These are phyloP conservation scores for Lophius piscatorius DNA, from an alignment of 2,113 vertebrate genomes.

Conservation along the genomic window DNA sequence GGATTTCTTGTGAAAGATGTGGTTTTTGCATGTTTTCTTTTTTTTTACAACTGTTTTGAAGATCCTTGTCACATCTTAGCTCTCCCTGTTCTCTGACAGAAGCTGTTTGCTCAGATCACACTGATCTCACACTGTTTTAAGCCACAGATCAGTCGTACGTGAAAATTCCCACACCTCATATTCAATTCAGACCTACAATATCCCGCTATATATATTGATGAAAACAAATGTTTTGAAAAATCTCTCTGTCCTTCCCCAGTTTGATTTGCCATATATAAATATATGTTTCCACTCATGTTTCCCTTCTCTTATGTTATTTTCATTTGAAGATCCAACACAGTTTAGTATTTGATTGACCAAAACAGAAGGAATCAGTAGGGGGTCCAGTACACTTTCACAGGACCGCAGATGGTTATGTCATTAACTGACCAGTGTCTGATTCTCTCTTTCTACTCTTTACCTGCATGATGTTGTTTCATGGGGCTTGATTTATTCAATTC, in stretches of 20 bases:
- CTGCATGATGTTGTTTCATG: background rate
- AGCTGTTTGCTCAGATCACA: background rate
- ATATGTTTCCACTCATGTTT: too few species aligned
- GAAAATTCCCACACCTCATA: background rate
- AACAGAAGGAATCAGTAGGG: background rate
- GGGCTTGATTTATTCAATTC: conserved; percentile 1
- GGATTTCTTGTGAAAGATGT: conserved; percentile 24
- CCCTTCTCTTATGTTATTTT: too few species aligned
- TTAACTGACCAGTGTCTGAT: background rate
- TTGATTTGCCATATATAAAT: too few species aligned
- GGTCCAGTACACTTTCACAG: too few species aligned
- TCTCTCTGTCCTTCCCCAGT: too few species aligned
- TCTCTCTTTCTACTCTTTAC: background rate
- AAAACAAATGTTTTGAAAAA: too few species aligned
- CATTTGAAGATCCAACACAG: too few species aligned
- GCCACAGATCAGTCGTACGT: background rate
- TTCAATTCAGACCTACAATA: background rate
- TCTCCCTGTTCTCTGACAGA: conserved; percentile 11
- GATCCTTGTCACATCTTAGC: conserved; percentile 27
- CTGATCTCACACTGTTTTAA: background rate
- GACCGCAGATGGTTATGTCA: background rate
- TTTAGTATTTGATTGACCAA: too few species aligned
- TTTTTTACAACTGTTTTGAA: conserved; percentile 22
- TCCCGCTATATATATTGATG: too few species aligned
- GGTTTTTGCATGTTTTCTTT: too few species aligned